These are phyloP conservation scores for Albula glossodonta DNA, from an alignment of 2,113 vertebrate genomes.

Conservation along the genomic window DNA sequence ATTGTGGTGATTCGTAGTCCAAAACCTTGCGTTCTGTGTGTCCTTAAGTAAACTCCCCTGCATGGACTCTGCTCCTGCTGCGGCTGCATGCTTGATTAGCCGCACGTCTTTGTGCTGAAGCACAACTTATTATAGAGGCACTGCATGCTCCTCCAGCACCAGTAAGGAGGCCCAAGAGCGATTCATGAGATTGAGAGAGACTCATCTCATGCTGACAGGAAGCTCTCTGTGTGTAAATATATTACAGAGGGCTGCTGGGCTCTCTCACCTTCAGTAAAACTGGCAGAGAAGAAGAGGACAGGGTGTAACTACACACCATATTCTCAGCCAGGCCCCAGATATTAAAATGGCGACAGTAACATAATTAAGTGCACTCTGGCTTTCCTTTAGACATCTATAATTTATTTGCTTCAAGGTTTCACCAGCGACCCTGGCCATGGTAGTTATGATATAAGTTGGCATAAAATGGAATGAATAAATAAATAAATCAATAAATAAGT, in stretches of 20 bases:
- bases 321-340: background rate
- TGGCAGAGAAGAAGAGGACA: background rate
- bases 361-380: constrained; percentile 17
- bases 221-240: background rate
- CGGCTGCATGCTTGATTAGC: too few species aligned
- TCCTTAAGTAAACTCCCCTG: too few species aligned
- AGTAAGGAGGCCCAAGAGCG: too few species aligned
- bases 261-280: background rate
- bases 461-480: background rate
- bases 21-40: too few species aligned
- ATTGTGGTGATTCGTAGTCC: too few species aligned
- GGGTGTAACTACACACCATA: background rate
- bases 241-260: background rate
- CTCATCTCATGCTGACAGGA: background rate
- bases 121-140: too few species aligned
- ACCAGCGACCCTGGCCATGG: background rate
- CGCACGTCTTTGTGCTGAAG: too few species aligned
- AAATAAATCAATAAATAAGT: constrained; percentile 16
- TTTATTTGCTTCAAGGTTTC: background rate
- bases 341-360: background rate
- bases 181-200: background rate
- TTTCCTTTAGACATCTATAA: constrained; percentile 3
- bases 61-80: too few species aligned
- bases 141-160: too few species aligned
- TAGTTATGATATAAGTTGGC: constrained; percentile 10